These are phyloP conservation scores for Chrysomallon squamiferum DNA, from an alignment of 1,140 invertebrate genomes.

Conservation along the genomic window DNA sequence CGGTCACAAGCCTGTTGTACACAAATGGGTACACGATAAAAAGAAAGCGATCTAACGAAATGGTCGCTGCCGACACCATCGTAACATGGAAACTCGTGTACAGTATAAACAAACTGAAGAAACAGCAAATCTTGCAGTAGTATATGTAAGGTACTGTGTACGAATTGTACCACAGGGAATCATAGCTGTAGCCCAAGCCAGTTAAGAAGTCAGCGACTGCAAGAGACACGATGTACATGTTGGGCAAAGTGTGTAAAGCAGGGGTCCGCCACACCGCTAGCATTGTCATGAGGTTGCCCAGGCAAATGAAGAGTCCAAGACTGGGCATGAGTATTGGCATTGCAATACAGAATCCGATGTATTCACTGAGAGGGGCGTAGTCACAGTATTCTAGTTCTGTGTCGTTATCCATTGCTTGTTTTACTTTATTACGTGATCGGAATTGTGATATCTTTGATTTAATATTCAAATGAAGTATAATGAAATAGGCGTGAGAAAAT, in stretches of 20 bases:
- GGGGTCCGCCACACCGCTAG: conserved; percentile 85
- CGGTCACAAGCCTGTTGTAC: not conserved
- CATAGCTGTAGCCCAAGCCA: not conserved
- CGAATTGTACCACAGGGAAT: not conserved
- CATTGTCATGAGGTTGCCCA: conserved; percentile 82
- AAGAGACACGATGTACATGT: conserved; percentile 90
- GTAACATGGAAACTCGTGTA: not conserved
- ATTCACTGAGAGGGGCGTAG: too few species aligned
- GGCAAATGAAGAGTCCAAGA: not conserved
- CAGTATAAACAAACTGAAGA: not conserved
- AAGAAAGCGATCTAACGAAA: conserved; percentile 1
- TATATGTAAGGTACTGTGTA: not conserved
- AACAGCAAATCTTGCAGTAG: not conserved
- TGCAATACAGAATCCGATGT: too few species aligned
- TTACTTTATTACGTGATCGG: too few species aligned
- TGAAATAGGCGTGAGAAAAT: too few species aligned
- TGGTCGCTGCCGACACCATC: not conserved
- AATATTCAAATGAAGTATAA: too few species aligned
- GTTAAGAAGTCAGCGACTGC: conserved; percentile 88
- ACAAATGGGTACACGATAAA: conserved; percentile 1
- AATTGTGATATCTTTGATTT: too few species aligned
- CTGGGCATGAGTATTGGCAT: not conserved
- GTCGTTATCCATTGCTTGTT: too few species aligned
- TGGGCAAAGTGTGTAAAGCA: conserved; percentile 85
- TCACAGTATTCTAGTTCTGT: too few species aligned